phyloP scores from a whole-genome alignment of 2,113 vertebrate genomes.

The Accipiter virgatus region DNA sequence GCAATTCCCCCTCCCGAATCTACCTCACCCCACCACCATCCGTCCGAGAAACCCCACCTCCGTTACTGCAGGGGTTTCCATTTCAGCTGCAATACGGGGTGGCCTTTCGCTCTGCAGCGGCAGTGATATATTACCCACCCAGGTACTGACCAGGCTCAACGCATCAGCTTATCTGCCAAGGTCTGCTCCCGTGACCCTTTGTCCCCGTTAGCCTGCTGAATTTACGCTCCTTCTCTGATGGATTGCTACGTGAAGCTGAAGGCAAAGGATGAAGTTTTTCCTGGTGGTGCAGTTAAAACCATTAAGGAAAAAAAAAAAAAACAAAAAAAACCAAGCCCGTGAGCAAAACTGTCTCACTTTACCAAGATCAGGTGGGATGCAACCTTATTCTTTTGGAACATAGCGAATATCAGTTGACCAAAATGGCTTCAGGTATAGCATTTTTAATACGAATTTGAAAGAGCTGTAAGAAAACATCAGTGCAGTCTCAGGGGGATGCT shows the following conservation, averaged over 20 bases:
- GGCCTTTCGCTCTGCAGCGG: not conserved
- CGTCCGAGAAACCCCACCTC: not conserved
- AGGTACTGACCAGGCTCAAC: not conserved
- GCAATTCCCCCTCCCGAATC: not conserved
- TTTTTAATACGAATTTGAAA: not conserved
- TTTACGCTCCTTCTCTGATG: not conserved
- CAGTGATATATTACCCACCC: not conserved
- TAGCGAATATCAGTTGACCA: not conserved
- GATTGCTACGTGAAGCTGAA: not conserved
- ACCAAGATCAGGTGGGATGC: not conserved
- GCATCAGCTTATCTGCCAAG: not conserved
- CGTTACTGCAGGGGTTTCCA: not conserved
- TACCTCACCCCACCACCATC: not conserved
- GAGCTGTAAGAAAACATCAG: not conserved
- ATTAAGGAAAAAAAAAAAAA: not conserved
- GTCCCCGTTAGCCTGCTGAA: not conserved
- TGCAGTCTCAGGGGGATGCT: not conserved
- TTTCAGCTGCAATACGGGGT: not conserved
- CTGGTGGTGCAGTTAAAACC: not conserved
- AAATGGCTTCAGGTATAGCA: not conserved
- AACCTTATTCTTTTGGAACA: not conserved
- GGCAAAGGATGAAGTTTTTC: not conserved
- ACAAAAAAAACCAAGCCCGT: too few relatives aligned
- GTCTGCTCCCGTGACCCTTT: slow-evolving; percentile 7
- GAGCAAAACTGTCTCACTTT: not conserved